These are phyloP conservation scores for Mya arenaria DNA, from an alignment of 1,140 invertebrate genomes.

Conservation along the genomic window DNA sequence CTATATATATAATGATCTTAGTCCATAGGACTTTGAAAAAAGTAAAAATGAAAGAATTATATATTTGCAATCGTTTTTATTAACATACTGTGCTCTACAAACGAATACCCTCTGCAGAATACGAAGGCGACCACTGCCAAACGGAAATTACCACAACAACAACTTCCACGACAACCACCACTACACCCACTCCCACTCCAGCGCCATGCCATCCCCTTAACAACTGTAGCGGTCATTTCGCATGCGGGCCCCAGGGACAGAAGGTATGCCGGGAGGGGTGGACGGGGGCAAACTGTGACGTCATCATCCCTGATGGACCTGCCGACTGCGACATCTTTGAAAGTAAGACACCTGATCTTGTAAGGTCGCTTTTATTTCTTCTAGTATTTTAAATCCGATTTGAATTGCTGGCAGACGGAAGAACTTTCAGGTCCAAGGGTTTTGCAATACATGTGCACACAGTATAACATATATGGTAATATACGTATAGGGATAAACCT, in stretches of 20 bases:
- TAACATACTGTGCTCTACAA: too few relatives aligned
- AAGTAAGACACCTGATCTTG: constrained; percentile 19
- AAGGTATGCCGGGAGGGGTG: constrained; percentile 33
- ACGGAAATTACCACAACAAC: constrained; percentile 10
- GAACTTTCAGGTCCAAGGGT: too few relatives aligned
- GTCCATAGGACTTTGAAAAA: too few relatives aligned
- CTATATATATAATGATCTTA: too few relatives aligned
- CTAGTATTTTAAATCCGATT: too few relatives aligned
- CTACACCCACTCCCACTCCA: constrained; percentile 1
- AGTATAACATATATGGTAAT: too few relatives aligned
- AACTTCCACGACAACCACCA: constrained; percentile 18
- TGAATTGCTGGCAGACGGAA: too few relatives aligned
- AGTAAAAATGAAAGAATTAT: background rate
- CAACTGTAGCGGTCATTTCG: constrained; percentile 38
- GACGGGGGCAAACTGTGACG: constrained; percentile 40
- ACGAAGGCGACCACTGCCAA: constrained; percentile 24
- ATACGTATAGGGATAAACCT: too few relatives aligned
- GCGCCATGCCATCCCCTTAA: constrained; percentile 19
- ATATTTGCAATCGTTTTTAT: too few relatives aligned
- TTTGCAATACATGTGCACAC: too few relatives aligned
- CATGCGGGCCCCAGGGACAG: constrained; percentile 22
- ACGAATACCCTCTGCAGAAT: background rate
- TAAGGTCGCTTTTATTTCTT: too few relatives aligned
- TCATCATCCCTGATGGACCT: background rate
- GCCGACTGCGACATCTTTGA: constrained; percentile 50